Evolutionary conservation across 2,888 invertebrate genomes (phyloP).

Genomic region (Kryphioiulus occultus): DNA sequence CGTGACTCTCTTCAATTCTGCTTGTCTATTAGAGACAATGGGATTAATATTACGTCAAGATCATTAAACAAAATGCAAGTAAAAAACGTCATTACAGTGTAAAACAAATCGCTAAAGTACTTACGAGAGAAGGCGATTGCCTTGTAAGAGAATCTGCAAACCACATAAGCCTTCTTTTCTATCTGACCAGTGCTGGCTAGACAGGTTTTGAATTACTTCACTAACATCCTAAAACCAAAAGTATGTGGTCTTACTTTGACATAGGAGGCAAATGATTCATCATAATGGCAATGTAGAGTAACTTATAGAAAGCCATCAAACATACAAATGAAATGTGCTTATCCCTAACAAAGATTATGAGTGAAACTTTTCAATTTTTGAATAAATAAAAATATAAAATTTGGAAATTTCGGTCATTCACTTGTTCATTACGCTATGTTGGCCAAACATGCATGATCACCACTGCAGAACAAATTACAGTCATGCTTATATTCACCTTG

Average conservation of each 20-base stretch:
- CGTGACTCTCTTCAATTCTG: constrained; percentile 82
- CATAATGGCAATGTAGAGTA: not conserved
- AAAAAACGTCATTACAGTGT: not conserved
- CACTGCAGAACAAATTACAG: too few species aligned
- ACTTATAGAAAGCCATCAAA: not conserved
- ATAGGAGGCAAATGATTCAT: not conserved
- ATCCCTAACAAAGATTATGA: not conserved
- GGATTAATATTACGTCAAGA: constrained; percentile 35
- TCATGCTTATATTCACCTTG: too few species aligned
- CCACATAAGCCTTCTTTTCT: constrained; percentile 91
- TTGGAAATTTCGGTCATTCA: not conserved
- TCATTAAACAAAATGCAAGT: not conserved
- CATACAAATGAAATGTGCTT: not conserved
- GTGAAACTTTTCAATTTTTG: not conserved
- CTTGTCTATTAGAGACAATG: constrained; percentile 59
- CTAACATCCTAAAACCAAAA: constrained; percentile 72
- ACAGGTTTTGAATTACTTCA: constrained; percentile 85
- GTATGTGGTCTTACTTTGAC: not conserved
- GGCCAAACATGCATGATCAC: too few species aligned
- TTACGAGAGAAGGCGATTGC: constrained; percentile 61
- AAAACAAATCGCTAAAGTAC: constrained; percentile 52
- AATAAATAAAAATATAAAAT: not conserved
- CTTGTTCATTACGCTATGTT: too few species aligned
- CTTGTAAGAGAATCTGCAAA: constrained; percentile 75
- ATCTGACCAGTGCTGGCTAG: constrained; percentile 92